phyloP scores from a whole-genome alignment of 2,797 vertebrate species.

The Pangasius krempfi region DNA sequence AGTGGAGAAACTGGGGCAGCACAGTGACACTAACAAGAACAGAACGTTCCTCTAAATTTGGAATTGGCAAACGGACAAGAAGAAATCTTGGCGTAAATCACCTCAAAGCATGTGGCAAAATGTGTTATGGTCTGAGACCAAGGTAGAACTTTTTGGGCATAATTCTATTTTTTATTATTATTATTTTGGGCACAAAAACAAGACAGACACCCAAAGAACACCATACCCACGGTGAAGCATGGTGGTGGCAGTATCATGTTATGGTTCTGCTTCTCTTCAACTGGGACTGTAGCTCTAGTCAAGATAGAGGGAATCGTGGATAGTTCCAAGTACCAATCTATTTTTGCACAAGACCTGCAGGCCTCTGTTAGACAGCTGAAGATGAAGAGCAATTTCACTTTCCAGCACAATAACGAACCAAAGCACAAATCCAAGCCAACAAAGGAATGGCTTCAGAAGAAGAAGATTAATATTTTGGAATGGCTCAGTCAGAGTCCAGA shows the following conservation, averaged over 20 bases:
- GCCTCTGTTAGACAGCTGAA: background rate
- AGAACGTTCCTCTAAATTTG: background rate
- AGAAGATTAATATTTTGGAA: background rate
- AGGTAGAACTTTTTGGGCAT: background rate
- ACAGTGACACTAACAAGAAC: background rate
- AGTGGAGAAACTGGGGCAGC: background rate
- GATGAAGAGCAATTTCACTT: background rate
- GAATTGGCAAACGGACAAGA: background rate
- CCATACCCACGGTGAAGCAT: background rate
- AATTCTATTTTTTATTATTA: too few species aligned
- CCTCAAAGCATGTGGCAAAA: background rate
- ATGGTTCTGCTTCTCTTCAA: background rate
- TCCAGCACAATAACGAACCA: background rate
- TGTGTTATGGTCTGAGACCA: background rate
- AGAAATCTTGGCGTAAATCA: background rate
- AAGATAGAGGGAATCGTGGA: background rate
- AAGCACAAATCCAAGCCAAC: background rate
- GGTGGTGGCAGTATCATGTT: background rate
- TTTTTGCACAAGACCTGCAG: background rate
- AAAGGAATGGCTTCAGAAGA: background rate
- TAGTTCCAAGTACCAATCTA: background rate
- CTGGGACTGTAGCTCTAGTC: background rate
- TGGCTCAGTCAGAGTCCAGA: background rate
- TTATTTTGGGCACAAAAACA: background rate
- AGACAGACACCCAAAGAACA: background rate